Evolutionary conservation across 2,113 vertebrate genomes (phyloP).

Genomic region (Anser brachyrhynchus): DNA sequence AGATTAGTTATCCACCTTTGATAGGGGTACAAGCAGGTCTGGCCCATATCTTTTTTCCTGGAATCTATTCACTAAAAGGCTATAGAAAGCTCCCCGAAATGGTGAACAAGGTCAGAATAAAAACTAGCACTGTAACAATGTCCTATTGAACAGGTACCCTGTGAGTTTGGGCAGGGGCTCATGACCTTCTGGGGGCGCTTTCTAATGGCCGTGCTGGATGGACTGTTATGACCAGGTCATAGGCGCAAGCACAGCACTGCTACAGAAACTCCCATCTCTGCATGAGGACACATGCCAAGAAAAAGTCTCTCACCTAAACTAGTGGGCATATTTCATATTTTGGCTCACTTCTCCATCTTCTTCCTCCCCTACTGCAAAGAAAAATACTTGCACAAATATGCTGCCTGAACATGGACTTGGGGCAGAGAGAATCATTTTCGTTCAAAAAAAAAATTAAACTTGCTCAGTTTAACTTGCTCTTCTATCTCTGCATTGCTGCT

Average conservation of each 20-base stretch:
- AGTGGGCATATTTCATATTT: not conserved
- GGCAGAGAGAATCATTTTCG: not conserved
- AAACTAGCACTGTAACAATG: not conserved
- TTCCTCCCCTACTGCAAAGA: not conserved
- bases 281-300: not conserved
- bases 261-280: not conserved
- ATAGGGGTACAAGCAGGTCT: not conserved
- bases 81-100: not conserved
- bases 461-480: not conserved
- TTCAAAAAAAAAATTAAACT: not conserved
- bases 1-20: not conserved
- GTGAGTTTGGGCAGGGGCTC: not conserved
- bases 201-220: not conserved
- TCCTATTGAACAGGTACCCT: not conserved
- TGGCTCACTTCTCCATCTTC: not conserved
- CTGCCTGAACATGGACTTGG: not conserved
- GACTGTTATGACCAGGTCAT: rapidly evolving
- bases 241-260: not conserved
- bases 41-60: not conserved
- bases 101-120: not conserved
- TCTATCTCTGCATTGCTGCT: not conserved
- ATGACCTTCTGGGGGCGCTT: not conserved
- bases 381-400: not conserved
- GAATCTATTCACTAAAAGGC: not conserved
- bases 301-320: not conserved